Evolutionary conservation across 2,797 vertebrate genomes (phyloP).

Genomic region (Nannoperca obscura): DNA sequence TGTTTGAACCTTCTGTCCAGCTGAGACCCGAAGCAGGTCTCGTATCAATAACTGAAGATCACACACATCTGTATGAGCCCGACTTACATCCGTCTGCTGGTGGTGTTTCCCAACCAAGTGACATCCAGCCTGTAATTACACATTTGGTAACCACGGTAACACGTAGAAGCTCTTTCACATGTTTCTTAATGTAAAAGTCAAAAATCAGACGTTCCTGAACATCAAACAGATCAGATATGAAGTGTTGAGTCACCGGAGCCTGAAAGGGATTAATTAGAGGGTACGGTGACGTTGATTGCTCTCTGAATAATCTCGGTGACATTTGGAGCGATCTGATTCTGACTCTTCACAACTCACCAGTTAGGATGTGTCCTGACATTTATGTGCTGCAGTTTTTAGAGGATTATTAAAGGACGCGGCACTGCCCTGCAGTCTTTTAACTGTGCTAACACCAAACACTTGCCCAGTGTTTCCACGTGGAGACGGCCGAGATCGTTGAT

Average conservation of each 20-base stretch:
- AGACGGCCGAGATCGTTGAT: conserved; percentile 21
- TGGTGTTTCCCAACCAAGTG: too few species aligned
- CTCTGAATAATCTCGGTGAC: conserved; percentile 63
- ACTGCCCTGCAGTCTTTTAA: conserved; percentile 5
- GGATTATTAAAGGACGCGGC: conserved; percentile 62
- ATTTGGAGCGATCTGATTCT: conserved; percentile 63
- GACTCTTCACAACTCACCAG: conserved; percentile 48
- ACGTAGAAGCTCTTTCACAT: too few species aligned
- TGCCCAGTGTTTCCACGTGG: neutral
- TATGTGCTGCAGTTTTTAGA: conserved; percentile 47
- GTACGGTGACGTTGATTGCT: conserved; percentile 41
- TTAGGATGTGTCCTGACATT: conserved; percentile 64
- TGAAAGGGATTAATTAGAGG: conserved; percentile 37
- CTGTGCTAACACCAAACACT: conserved; percentile 10
- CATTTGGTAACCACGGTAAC: too few species aligned
- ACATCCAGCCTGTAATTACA: too few species aligned
- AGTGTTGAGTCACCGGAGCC: conserved; percentile 20
- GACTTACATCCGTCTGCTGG: too few species aligned
- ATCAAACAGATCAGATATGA: conserved; percentile 5
- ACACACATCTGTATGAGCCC: too few species aligned
- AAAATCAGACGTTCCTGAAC: neutral
- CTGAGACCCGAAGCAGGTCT: too few species aligned
- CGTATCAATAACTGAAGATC: too few species aligned
- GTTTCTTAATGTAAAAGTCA: neutral
- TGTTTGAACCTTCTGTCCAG: too few species aligned